Evolutionary conservation across 1,140 invertebrate species (phyloP).

Genomic region (Trichoplusia ni): DNA sequence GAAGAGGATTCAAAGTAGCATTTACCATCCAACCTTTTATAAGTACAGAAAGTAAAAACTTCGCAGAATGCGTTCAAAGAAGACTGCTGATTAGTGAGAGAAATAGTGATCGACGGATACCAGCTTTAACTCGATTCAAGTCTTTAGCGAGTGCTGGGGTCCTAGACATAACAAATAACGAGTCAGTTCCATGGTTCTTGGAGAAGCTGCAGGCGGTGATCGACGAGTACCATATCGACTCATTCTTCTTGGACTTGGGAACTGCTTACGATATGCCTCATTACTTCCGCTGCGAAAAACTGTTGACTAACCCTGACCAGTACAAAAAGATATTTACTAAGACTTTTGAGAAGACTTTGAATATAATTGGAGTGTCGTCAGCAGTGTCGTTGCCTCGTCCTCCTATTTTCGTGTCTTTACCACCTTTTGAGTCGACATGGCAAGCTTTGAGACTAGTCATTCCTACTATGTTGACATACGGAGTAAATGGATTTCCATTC

Average conservation of each 20-base stretch:
- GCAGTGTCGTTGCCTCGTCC: conserved; percentile 90
- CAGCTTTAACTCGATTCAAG: conserved; percentile 89
- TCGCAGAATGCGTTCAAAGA: conserved; percentile 88
- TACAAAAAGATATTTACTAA: conserved; percentile 89
- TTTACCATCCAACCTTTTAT: conserved; percentile 93
- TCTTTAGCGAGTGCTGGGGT: conserved; percentile 89
- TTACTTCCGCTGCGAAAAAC: conserved; percentile 89
- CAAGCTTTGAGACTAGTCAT: conserved; percentile 92
- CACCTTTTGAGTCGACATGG: conserved; percentile 94
- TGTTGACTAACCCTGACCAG: conserved; percentile 89
- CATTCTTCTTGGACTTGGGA: conserved; percentile 95
- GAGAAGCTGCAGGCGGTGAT: conserved; percentile 87
- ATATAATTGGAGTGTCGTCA: conserved; percentile 91
- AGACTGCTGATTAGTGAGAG: conserved; percentile 87
- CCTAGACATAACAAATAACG: conserved; percentile 92
- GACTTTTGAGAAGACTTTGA: conserved; percentile 84
- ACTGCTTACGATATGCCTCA: conserved; percentile 93
- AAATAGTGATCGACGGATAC: conserved; percentile 87
- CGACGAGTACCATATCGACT: conserved; percentile 90
- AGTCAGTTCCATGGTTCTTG: conserved; percentile 90
- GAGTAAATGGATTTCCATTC: conserved; percentile 94
- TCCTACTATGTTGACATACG: conserved; percentile 92
- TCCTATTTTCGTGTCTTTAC: conserved; percentile 93
- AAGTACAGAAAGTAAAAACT: conserved; percentile 91
- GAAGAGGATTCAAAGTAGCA: conserved; percentile 92